phyloP scores from a whole-genome alignment of 2,888 invertebrate genomes.

The Lingula anatina region DNA sequence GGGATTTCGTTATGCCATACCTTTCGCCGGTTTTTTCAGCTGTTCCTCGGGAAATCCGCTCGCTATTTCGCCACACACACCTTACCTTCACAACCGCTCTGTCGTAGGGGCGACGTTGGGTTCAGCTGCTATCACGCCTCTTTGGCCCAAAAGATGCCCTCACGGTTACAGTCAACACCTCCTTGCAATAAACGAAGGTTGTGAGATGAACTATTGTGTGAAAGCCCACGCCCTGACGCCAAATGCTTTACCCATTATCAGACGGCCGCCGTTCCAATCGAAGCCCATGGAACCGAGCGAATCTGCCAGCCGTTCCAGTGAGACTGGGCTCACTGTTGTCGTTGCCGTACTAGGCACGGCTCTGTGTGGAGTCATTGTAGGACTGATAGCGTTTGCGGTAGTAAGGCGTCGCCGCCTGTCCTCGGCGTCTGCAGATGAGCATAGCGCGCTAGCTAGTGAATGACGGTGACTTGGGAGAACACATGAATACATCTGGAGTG shows the following conservation, averaged over 20 bases:
- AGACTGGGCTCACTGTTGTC: too few relatives aligned
- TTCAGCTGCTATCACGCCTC: slow-evolving; percentile 8
- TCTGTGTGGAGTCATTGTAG: too few relatives aligned
- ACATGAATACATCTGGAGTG: too few relatives aligned
- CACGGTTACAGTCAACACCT: slow-evolving; percentile 32
- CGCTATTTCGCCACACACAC: slow-evolving; percentile 1
- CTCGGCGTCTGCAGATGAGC: too few relatives aligned
- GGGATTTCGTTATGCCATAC: slow-evolving; percentile 19
- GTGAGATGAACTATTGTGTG: slow-evolving; percentile 31
- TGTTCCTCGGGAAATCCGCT: slow-evolving; percentile 29
- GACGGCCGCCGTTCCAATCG: slow-evolving; percentile 28
- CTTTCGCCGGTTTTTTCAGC: slow-evolving; percentile 36
- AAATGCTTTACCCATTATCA: slow-evolving; percentile 20
- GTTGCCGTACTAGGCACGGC: too few relatives aligned
- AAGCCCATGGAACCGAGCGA: too few relatives aligned
- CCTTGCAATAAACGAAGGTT: slow-evolving; percentile 24
- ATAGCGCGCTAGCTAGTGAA: too few relatives aligned
- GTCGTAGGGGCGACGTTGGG: slow-evolving; percentile 4
- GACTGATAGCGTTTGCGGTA: too few relatives aligned
- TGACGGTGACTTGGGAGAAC: too few relatives aligned
- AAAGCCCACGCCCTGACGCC: slow-evolving; percentile 22
- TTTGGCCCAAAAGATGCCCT: slow-evolving; percentile 29
- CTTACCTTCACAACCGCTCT: background rate
- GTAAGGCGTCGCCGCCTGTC: too few relatives aligned
- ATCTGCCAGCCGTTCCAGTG: too few relatives aligned